Conservation (phyloP, 35 echinoderm and acorn worm species). For the Heliocidaris tuberculata region DNA sequence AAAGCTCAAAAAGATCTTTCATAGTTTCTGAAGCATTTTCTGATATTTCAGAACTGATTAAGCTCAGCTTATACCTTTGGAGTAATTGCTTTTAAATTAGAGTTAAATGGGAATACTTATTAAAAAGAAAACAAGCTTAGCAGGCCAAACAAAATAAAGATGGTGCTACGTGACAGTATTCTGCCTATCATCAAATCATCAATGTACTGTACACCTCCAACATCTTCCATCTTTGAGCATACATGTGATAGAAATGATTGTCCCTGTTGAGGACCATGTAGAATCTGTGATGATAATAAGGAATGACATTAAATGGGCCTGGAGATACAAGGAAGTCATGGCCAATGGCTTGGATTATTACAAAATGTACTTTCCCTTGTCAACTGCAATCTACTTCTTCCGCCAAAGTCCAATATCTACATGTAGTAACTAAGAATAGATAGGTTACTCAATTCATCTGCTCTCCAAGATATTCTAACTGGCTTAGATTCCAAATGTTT, state of each 20-base stretch:
- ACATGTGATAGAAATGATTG: background rate
- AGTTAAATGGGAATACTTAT: no score
- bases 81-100: no score
- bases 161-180: no score
- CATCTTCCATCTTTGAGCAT: background rate
- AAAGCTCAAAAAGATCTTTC: no score
- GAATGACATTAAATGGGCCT: slow-evolving; percentile 17
- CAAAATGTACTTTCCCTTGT: background rate
- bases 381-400: background rate
- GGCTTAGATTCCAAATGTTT: no score
- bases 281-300: background rate
- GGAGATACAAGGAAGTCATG: slow-evolving; percentile 26
- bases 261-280: background rate
- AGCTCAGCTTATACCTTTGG: no score
- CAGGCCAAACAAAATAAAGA: no score
- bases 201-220: no score
- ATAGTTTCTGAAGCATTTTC: no score
- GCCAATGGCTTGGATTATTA: background rate
- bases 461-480: background rate
- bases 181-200: no score
- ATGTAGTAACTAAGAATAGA: background rate
- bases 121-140: no score
- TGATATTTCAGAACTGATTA: no score
- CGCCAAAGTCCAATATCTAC: background rate
- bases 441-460: background rate